phyloP scores from a whole-genome alignment of 2,888 invertebrate species.

The Boloria selene region DNA sequence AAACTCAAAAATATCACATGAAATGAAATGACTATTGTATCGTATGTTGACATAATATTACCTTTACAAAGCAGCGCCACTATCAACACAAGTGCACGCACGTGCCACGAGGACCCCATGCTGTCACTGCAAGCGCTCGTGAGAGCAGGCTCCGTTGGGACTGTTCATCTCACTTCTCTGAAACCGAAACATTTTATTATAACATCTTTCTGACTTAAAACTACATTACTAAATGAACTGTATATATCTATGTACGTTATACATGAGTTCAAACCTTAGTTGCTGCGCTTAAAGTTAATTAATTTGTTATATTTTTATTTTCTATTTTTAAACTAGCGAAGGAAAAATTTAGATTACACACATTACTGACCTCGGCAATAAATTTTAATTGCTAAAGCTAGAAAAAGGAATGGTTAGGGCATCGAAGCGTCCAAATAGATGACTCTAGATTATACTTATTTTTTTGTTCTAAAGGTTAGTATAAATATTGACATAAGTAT shows the following conservation, averaged over 20 bases:
- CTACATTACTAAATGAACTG: neutral
- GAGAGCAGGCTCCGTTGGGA: slow-evolving; percentile 27
- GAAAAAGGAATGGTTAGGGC: too few species aligned
- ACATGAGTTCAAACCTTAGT: neutral
- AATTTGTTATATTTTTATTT: too few species aligned
- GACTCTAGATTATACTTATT: too few species aligned
- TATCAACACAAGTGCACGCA: slow-evolving; percentile 54
- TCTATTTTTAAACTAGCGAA: too few species aligned
- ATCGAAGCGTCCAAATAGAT: too few species aligned
- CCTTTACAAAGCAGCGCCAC: slow-evolving; percentile 62
- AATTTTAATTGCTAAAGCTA: too few species aligned
- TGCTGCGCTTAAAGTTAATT: too few species aligned
- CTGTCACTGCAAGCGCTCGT: slow-evolving; percentile 42
- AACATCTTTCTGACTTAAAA: neutral
- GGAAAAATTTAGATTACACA: too few species aligned
- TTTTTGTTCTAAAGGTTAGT: too few species aligned
- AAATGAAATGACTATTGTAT: neutral
- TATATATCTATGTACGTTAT: neutral
- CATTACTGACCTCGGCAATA: too few species aligned
- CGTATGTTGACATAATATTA: slow-evolving; percentile 34
- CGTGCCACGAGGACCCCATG: slow-evolving; percentile 51
- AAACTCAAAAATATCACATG: too few species aligned
- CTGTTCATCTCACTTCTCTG: slow-evolving; percentile 46
- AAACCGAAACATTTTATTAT: slow-evolving; percentile 28
- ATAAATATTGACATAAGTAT: too few species aligned